Base-by-base conservation (phyloP, 2,888 invertebrate species). In the Nomada ferruginata region DNA sequence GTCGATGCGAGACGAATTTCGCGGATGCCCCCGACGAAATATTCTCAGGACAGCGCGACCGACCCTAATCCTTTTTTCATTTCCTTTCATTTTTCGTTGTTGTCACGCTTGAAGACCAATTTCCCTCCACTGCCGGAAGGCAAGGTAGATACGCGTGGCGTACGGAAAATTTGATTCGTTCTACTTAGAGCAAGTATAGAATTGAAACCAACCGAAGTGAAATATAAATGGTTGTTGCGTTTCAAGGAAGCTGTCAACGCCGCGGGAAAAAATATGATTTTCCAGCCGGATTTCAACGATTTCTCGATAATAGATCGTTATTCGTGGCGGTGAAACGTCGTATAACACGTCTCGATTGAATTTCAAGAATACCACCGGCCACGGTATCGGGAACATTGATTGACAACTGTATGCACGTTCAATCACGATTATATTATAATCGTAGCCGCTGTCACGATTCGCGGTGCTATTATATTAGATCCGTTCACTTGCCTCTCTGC, bases 361-460 rank as follows among this genome's bases (percentile, higher is more conserved):
- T 65, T 65, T 64, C 42, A 47, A 44, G 59, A 52, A 76, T 47
- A 23, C 7, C 15, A 23, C n/a, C 2, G 15, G 15, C 18, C 18
- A 2, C 15, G 44, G 59, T 73, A 76, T 76, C 73, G 63, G 15
- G 73, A 23, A 76, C 76, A 60, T 20, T 57, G 68, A 76, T 76
- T 79, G 69, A 79, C 76, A 65, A 68, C 61, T 78, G 66, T 53
- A 64, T 59, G 11, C 47, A 52, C 63, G 68, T 69, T 63, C 68
- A 64, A 74, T 73, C 79, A 79, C 73, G 73, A 79, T 73, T 81
- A 68, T 78, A 72, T 78, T 68, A 73, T 81, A 59, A 73, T 78
- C 79, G 50, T 68, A n/a, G 59, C 52, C 57, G 63, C 78, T 72
- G 77, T 77, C 80, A 57, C 78, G 71, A 68, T 68, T 42, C 65